These are phyloP conservation scores for Oryzias javanicus DNA, from an alignment of 2,113 vertebrate species.

Conservation along the genomic window DNA sequence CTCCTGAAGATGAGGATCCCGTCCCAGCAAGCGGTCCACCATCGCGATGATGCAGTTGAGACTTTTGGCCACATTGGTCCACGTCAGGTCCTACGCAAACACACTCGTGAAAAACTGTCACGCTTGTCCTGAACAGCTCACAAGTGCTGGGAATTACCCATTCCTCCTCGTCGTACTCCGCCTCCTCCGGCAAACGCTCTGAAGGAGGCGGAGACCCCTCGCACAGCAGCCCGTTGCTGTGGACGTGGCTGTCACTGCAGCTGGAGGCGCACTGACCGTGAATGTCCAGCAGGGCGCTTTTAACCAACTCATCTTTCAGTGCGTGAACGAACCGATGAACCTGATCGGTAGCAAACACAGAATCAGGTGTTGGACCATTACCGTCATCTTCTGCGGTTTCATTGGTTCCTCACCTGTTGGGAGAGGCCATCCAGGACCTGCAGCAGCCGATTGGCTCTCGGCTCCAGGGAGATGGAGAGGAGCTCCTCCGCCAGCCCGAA, in stretches of 20 bases:
- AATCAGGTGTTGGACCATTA: neutral
- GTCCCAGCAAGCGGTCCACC: slow-evolving; percentile 83
- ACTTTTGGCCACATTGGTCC: slow-evolving; percentile 86
- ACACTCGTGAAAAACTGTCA: slow-evolving; percentile 21
- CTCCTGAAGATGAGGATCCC: slow-evolving; percentile 31
- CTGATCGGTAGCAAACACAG: slow-evolving; percentile 54
- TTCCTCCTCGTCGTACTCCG: slow-evolving; percentile 87
- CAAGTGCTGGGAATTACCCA: slow-evolving; percentile 77
- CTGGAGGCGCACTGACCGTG: slow-evolving; percentile 73
- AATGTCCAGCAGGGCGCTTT: slow-evolving; percentile 81
- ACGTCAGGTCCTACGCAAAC: slow-evolving; percentile 71
- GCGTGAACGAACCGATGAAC: slow-evolving; percentile 85
- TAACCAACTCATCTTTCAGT: slow-evolving; percentile 89
- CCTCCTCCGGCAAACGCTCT: slow-evolving; percentile 71
- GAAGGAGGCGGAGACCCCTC: slow-evolving; percentile 33
- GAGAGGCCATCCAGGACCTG: slow-evolving; percentile 28
- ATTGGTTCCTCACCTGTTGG: slow-evolving; percentile 27
- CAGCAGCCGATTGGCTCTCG: slow-evolving; percentile 13
- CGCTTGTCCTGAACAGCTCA: fast-evolving
- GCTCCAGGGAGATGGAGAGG: slow-evolving; percentile 48
- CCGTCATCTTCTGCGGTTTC: neutral
- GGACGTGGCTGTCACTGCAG: slow-evolving; percentile 64
- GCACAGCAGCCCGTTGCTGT: slow-evolving; percentile 52
- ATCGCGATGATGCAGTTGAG: slow-evolving; percentile 86
- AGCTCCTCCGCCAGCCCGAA: slow-evolving; percentile 62